Base-by-base conservation (phyloP, 2,113 vertebrate species). In the Morphnarchus princeps region DNA sequence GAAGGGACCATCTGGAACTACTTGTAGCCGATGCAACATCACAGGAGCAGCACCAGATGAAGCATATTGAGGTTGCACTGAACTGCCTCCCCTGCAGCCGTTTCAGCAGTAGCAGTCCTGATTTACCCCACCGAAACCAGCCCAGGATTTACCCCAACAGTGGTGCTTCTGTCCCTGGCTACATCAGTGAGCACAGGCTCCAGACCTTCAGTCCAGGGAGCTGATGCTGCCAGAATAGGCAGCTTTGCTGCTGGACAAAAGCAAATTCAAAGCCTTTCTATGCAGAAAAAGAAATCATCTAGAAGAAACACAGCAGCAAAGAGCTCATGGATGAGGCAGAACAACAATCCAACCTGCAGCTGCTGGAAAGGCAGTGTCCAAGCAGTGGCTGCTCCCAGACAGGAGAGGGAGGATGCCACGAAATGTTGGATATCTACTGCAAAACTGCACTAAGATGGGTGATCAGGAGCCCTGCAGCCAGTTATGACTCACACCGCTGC, bases 41-140 rank as follows among this genome's bases (percentile, higher is more conserved):
- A 0, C 0, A 0, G 24, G 54, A 81, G 43, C 77, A 4, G 93
- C 43, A 45, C 8, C 49, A 50, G 63, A 40, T 11, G 78, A 86
- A 31, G 24, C 0, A 0, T 2, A 29, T 2, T 26, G 42, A 34
- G 47, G 34, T n/a, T 38, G 66, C 16, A 1, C 25, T 0, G 9
- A 45, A 54, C 57, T 2, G 1, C 42, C 16, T 70, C 45, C 50
- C n/a, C 70, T 42, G 36, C 16, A 4, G 13, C 55, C 15, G 0
- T 49, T 50, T 59, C 15, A 4, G 4, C 6, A 19, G 80, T 19
- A 69, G 2, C 21, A 26, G 8, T 47, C 65, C 36, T 7, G 13
- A 38, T 54, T 47, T 36, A 24, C 6, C 22, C 38, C 78, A 21
- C 18, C 1, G 1, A 57, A 67, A 50, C 21, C 61, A 38, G 34